Evolutionary conservation across 2,113 vertebrate species (phyloP).

Genomic region (Origma solitaria): DNA sequence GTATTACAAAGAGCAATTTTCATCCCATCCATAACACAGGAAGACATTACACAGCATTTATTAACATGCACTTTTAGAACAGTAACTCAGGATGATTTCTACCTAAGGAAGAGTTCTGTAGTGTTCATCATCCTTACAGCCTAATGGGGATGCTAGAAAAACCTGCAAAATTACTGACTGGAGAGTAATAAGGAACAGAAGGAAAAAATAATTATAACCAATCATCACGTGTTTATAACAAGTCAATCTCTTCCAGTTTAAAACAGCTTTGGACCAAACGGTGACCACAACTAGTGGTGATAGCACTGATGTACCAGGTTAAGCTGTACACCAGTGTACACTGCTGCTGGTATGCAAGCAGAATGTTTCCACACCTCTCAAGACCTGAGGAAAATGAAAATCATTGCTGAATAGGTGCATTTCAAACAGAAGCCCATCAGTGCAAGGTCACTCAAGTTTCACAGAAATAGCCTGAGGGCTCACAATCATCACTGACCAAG

Average conservation of each 20-base stretch:
- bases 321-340: neutral
- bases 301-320: neutral
- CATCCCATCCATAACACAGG: neutral
- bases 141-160: neutral
- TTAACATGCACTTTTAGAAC: neutral
- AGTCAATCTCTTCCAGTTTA: neutral
- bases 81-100: neutral
- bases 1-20: neutral
- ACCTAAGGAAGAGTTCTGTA: neutral
- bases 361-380: rapidly evolving
- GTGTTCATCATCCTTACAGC: neutral
- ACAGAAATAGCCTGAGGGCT: neutral
- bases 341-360: neutral
- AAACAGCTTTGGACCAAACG: neutral
- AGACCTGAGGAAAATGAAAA: neutral
- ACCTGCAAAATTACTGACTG: neutral
- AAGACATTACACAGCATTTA: neutral
- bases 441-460: neutral
- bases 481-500: neutral
- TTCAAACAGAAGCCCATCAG: neutral
- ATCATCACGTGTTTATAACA: neutral
- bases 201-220: neutral
- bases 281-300: neutral
- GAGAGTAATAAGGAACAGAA: neutral
- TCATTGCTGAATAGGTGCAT: rapidly evolving